Evolutionary conservation across 2,797 vertebrate species (phyloP).

Genomic region (Pantherophis alleghaniensis): DNA sequence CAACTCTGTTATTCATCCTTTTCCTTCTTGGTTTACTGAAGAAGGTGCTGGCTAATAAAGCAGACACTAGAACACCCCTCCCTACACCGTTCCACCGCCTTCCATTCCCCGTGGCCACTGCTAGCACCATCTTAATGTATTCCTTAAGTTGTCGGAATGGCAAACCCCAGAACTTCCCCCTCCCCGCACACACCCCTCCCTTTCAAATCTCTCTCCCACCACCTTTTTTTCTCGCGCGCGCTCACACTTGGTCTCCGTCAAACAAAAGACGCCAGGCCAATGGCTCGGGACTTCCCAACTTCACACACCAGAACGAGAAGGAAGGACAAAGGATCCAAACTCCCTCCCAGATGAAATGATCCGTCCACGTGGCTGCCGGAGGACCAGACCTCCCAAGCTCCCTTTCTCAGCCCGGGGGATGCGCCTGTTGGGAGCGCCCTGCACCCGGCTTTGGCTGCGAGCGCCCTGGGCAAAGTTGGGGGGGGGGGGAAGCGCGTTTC

Average conservation of each 20-base stretch:
- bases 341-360: not conserved
- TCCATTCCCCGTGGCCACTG: too few relatives aligned
- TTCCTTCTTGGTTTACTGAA: not conserved
- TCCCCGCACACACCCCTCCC: too few relatives aligned
- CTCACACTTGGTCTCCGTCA: not conserved
- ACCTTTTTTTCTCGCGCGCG: not conserved
- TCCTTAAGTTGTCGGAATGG: not conserved
- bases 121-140: not conserved
- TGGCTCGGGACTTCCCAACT: conserved; percentile 15
- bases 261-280: not conserved
- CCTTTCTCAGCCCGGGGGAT: not conserved
- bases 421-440: not conserved
- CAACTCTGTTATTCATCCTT: not conserved
- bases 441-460: not conserved
- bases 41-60: not conserved
- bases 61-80: not conserved
- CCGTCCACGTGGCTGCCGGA: conserved; percentile 63
- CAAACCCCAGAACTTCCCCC: too few relatives aligned
- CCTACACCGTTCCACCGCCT: not conserved
- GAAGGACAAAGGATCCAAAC: not conserved
- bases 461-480: too few relatives aligned
- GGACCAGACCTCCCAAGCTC: conserved; percentile 1
- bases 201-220: too few relatives aligned
- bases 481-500: rapidly evolving
- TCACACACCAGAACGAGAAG: not conserved